Evolutionary conservation across 2,888 invertebrate genomes (phyloP).

Genomic region (Drepanosiphum platanoidis): DNA sequence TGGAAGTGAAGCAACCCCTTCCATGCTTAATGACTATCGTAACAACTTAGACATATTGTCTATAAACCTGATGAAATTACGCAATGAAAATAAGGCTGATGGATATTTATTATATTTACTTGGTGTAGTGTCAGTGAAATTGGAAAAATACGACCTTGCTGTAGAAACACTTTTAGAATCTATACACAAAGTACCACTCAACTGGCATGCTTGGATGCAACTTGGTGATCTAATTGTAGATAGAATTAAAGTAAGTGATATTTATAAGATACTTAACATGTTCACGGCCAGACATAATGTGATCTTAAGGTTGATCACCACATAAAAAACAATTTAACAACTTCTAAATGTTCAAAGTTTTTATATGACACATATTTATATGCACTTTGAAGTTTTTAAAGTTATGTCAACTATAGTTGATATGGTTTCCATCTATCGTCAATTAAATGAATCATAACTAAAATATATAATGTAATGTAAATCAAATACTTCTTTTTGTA

Average conservation of each 20-base stretch:
- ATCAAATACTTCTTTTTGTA: no score
- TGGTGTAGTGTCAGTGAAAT: slow-evolving; percentile 88
- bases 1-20: slow-evolving; percentile 44
- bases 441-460: no score
- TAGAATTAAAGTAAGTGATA: slow-evolving; percentile 74
- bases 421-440: no score
- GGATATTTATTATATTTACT: slow-evolving; percentile 89
- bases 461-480: no score
- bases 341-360: no score
- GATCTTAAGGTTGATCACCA: no score
- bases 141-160: slow-evolving; percentile 83
- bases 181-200: slow-evolving; percentile 80
- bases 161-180: slow-evolving; percentile 82
- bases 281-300: no score
- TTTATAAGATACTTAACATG: not conserved
- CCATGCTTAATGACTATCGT: slow-evolving; percentile 38
- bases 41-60: not conserved
- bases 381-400: no score
- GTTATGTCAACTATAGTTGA: no score
- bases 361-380: no score
- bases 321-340: no score
- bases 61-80: not conserved
- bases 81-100: slow-evolving; percentile 74
- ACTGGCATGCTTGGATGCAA: slow-evolving; percentile 97
- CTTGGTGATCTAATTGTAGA: slow-evolving; percentile 85